Evolutionary conservation across 2,797 vertebrate genomes (phyloP).

Genomic region (Hydrolagus colliei): DNA sequence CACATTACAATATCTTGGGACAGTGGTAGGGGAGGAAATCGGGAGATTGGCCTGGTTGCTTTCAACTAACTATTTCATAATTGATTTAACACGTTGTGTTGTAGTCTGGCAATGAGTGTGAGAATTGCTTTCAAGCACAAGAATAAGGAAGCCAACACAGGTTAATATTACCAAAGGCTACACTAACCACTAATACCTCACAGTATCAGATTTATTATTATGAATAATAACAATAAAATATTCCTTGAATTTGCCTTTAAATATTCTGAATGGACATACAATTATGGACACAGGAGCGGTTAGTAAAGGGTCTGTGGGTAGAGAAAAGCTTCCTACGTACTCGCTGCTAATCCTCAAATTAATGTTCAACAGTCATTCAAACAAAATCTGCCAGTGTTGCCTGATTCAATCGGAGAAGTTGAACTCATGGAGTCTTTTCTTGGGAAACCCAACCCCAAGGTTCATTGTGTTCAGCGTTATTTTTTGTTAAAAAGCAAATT

Average conservation of each 20-base stretch:
- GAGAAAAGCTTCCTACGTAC: neutral
- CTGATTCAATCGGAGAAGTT: neutral
- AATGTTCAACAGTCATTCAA: neutral
- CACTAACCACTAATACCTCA: neutral
- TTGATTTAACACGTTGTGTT: neutral
- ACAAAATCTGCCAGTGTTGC: neutral
- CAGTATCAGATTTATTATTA: no score
- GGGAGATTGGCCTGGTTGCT: neutral
- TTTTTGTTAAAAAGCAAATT: neutral
- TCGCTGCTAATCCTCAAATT: neutral
- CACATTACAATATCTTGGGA: no score
- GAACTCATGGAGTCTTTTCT: neutral
- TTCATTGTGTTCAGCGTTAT: neutral
- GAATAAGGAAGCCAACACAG: neutral
- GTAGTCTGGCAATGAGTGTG: neutral
- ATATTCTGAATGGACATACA: neutral
- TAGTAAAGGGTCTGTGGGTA: neutral
- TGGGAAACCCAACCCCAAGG: neutral
- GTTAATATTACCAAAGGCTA: neutral
- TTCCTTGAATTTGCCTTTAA: neutral
- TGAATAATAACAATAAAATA: no score
- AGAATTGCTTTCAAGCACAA: conserved; percentile 13
- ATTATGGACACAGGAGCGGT: neutral
- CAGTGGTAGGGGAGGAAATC: no score
- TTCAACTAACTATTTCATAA: neutral